Evolutionary conservation across 2,888 invertebrate genomes (phyloP), one percentile per base, ranked within the genome.

Genomic region (Rugalucina vietnamica): DNA sequence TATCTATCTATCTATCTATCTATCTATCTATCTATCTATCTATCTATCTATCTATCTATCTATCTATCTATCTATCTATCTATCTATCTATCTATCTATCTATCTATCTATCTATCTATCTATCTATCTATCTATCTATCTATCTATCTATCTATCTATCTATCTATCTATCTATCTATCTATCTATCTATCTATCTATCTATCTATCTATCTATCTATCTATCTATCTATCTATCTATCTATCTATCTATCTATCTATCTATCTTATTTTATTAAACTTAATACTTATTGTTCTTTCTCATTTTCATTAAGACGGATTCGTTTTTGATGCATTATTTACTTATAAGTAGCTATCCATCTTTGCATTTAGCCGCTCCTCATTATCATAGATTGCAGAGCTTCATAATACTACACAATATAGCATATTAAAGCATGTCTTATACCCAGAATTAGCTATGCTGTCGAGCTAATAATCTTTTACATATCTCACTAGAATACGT

Each of bases 11-110:
- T 43, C 43, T 43, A 43, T 43, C 43, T 43, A 43, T 43, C 54
- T 54, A 54, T 54, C 54, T 54, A 54, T 54, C 54, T 54, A 54
- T 54, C 54, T 54, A 54, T 54, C 54, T 54, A 54, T 54, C 54
- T 54, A 54, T 54, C 54, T 54, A 54, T 54, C 54, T 54, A 54
- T 54, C 54, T 54, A 54, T 54, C 54, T 54, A 54, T 54, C 54
- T 54, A 54, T 54, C 54, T 54, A 54, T 54, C 54, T 54, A 54
- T 54, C 54, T 54, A 54, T 54, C 21, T 14, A 54, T 54, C 54
- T 14, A 21, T 54, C 54, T 54, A 54, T 54, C 54, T 54, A 21
- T 54, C 54, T 54, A 54, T 54, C 54, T 54, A 54, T 54, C 54
- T 54, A 54, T 54, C 54, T 54, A 54, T 54, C 54, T 54, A 54